Evolutionary conservation across 1,140 invertebrate species (phyloP), one percentile per base, ranked within the genome.

Genomic region (Lethrus apterus): DNA sequence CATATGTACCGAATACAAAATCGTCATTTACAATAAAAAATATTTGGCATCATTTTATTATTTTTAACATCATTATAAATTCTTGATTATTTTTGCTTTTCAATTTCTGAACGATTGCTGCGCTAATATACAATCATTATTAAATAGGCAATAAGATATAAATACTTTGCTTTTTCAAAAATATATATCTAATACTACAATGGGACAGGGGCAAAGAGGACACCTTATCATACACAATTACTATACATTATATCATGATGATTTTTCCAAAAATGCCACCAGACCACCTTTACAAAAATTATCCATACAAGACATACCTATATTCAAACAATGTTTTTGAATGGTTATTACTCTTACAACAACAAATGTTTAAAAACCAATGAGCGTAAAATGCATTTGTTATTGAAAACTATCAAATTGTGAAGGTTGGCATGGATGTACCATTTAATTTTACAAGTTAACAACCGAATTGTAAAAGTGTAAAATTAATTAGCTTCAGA

Each of bases 21-120:
- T 42, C 23, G 29, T 24, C 29, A 26, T 42, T 42, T n/a, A n/a
- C n/a, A n/a, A n/a, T n/a, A 26, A 42, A 56, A 57, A 58, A 61
- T 61, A 63, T 63, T 63, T 63, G 61, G 61, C 61, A 63, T 63
- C 58, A 54, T 52, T 50, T 51, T 44, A 44, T 52, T 47, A 56
- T 48, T 56, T 48, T 56, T 52, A 63, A 62, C 58, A 60, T 63
- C 57, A 44, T 58, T 51, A 58, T 60, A 57, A 58, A 51, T 46
- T 46, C 42, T 35, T 52, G 18, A 50, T 56, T 53, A 48, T 52
- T 51, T 44, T 50, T 46, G 24, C 15, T 10, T 29, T 42, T 42
- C 29, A 23, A 13, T 42, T 26, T 42, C 24, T 15, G 29, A 42
- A 21, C 40, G 40, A 42, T 18, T 42, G 23, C 15, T 42, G 19